Evolutionary conservation across 2,888 invertebrate species (phyloP), one percentile per base, ranked within the genome.

Genomic region (Ornithoptera priamus): DNA sequence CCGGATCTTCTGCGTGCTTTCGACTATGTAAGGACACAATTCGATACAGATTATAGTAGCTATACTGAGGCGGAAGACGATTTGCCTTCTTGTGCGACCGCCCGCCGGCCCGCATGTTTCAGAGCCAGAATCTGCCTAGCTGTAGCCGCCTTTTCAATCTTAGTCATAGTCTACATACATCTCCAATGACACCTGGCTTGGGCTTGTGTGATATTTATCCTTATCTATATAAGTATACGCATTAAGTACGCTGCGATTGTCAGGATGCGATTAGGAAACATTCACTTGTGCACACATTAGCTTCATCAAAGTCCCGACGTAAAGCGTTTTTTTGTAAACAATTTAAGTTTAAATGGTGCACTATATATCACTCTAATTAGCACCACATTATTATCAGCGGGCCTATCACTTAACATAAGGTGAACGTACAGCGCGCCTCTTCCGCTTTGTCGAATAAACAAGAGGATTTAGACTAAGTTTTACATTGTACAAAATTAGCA

Each of bases 11-110:
- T 93, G 50, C 88, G 89, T 73, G 85, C 90, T 36, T 86, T 90
- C 81, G 93, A 93, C 87, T 92, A 92, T 80, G 93, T 93, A 93
- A 93, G 93, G 85, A 81, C 83, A 74, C 77, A 74, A 81, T 88
- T 87, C 86, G 90, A 90, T 88, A 86, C 83, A 72, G 90, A 90
- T 86, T 85, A 85, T 80, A 86, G 84, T 75, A 81, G 82, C 80
- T 85, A 80, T 76, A 76, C 82, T 24, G 85, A 84, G 75, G 81
- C 78, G 68, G 86, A 86, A 65, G 83, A 82, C 72, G 78, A 77
- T 60, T 71, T 78, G 65, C 71, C 76, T 24, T 78, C 82, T 64
- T 83, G 78, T 75, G 82, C 78, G 30, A 75, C 82, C 39, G 80
- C 71, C 56, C 77, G 84, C 18, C 84, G 87, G 60, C 86, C 87